Evolutionary conservation across 2,888 invertebrate genomes (phyloP).

Genomic region (Meganola albula): DNA sequence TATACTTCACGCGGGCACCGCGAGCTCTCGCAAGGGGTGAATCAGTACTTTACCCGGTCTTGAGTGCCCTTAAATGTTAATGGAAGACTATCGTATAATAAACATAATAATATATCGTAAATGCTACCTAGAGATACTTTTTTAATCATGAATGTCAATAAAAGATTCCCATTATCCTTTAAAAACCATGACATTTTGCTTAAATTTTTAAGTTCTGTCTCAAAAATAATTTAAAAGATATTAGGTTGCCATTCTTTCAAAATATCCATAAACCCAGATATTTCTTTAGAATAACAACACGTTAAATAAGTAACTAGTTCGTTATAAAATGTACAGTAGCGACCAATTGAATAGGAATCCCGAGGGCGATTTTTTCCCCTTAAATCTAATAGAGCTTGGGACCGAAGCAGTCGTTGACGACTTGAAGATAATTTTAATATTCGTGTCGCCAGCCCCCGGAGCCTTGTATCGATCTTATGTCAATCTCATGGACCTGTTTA

Average conservation of each 20-base stretch:
- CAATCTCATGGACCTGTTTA: slow-evolving; percentile 34
- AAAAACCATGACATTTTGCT: too few relatives aligned
- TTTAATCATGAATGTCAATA: too few relatives aligned
- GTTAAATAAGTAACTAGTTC: too few relatives aligned
- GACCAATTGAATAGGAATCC: slow-evolving; percentile 62
- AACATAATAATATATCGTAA: too few relatives aligned
- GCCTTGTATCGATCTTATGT: slow-evolving; percentile 43
- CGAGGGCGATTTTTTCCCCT: slow-evolving; percentile 55
- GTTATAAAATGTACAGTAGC: slow-evolving; percentile 45
- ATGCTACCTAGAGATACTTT: too few relatives aligned
- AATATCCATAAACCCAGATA: slow-evolving; percentile 14
- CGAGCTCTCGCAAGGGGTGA: slow-evolving; percentile 35
- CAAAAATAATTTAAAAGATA: too few relatives aligned
- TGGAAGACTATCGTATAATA: too few relatives aligned
- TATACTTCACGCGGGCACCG: slow-evolving; percentile 32
- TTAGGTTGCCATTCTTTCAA: too few relatives aligned
- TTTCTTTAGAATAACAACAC: slow-evolving; percentile 18
- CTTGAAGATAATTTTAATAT: slow-evolving; percentile 67
- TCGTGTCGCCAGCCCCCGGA: slow-evolving; percentile 48
- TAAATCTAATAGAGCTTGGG: slow-evolving; percentile 54
- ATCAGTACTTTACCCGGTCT: slow-evolving; percentile 26
- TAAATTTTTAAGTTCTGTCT: too few relatives aligned
- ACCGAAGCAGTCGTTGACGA: slow-evolving; percentile 39
- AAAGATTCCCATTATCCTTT: too few relatives aligned
- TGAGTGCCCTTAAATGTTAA: slow-evolving; percentile 2